These are phyloP conservation scores for Nesidiocoris tenuis DNA, from an alignment of 2,888 invertebrate genomes.

Conservation along the genomic window DNA sequence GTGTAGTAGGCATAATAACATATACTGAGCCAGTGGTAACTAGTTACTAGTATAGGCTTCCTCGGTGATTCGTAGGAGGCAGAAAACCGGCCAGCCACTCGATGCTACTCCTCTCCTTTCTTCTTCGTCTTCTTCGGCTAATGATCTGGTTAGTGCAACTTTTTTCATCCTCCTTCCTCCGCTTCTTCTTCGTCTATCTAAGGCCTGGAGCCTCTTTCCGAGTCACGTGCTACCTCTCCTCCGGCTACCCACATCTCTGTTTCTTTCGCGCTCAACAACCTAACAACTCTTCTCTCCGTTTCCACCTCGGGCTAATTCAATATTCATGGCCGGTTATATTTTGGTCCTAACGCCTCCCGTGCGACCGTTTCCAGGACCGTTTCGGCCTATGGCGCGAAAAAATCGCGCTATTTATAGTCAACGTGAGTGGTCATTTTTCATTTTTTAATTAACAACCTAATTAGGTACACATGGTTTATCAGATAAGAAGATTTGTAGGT, in stretches of 20 bases:
- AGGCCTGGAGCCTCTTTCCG: not conserved
- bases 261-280: too few relatives aligned
- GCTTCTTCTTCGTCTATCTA: not conserved
- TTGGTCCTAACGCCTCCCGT: conserved; percentile 15
- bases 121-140: conserved; percentile 7
- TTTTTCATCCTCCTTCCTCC: conserved; percentile 22
- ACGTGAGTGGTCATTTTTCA: too few relatives aligned
- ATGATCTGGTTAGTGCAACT: conserved; percentile 41
- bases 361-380: conserved; percentile 5
- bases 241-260: too few relatives aligned
- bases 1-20: too few relatives aligned
- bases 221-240: conserved; percentile 36
- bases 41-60: not conserved
- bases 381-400: too few relatives aligned
- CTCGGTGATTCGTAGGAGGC: not conserved
- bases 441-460: too few relatives aligned
- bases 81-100: conserved; percentile 1
- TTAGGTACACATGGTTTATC: too few relatives aligned
- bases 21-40: too few relatives aligned
- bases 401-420: too few relatives aligned
- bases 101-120: not conserved
- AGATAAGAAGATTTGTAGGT: too few relatives aligned
- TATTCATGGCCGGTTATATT: conserved; percentile 38
- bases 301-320: conserved; percentile 30
- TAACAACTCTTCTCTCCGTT: not conserved